These are phyloP conservation scores for Cyclophora albipunctata DNA, from an alignment of 2,888 invertebrate genomes.

Conservation along the genomic window DNA sequence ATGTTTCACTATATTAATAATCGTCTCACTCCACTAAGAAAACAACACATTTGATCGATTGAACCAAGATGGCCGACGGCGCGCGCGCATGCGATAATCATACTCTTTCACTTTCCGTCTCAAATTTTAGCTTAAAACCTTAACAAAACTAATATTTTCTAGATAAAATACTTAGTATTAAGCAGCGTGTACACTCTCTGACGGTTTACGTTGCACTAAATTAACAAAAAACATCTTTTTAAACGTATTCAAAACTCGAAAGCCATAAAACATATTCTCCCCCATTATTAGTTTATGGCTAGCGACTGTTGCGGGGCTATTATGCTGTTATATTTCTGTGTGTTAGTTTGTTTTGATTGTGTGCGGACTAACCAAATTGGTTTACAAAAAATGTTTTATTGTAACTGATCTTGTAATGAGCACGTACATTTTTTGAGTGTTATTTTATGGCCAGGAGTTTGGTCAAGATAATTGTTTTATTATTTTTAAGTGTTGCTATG, in stretches of 20 bases:
- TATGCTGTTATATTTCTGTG: slow-evolving; percentile 67
- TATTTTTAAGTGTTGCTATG: too few relatives aligned
- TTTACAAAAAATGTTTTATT: slow-evolving; percentile 24
- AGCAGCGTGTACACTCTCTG: slow-evolving; percentile 51
- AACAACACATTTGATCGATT: slow-evolving; percentile 30
- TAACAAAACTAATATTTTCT: too few relatives aligned
- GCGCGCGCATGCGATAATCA: slow-evolving; percentile 50
- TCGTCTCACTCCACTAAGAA: too few relatives aligned
- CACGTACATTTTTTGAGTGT: slow-evolving; percentile 4
- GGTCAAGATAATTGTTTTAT: too few relatives aligned
- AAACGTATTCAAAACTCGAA: slow-evolving; percentile 67
- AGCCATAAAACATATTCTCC: slow-evolving; percentile 72
- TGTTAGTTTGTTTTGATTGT: slow-evolving; percentile 67
- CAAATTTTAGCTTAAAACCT: too few relatives aligned
- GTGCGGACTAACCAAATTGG: slow-evolving; percentile 60
- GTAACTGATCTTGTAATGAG: slow-evolving; percentile 5
- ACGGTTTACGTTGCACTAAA: slow-evolving; percentile 63
- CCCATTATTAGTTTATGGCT: slow-evolving; percentile 74
- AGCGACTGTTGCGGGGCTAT: slow-evolving; percentile 67
- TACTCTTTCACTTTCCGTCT: too few relatives aligned
- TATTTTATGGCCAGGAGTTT: background rate
- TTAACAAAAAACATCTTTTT: slow-evolving; percentile 52
- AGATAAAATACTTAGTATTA: too few relatives aligned
- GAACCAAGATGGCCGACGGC: slow-evolving; percentile 72
- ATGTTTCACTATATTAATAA: too few relatives aligned